Percentiles rank a stretch among this genome's conserved stretches.
Evolutionary conservation across 2,888 invertebrate species (phyloP).

Genomic region (Leptothorax acervorum): DNA sequence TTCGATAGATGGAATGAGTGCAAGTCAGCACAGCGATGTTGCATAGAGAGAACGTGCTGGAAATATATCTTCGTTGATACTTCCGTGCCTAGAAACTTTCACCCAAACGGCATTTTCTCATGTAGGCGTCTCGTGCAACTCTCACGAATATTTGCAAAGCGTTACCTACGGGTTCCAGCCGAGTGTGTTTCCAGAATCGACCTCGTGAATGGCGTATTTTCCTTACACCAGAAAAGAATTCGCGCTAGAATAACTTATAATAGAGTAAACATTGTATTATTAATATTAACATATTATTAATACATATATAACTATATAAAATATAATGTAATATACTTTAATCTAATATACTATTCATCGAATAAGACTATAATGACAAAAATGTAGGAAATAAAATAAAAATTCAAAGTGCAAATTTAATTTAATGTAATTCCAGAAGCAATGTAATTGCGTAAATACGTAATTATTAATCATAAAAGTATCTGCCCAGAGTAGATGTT

Average conservation of each 20-base stretch:
- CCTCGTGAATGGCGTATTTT: not conserved
- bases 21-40: constrained; percentile 51
- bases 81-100: constrained; percentile 65
- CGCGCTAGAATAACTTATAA: not conserved
- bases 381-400: not conserved
- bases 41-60: constrained; percentile 58
- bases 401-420: not conserved
- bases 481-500: not conserved
- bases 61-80: constrained; percentile 62
- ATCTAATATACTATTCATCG: not conserved
- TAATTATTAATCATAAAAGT: not conserved
- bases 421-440: not conserved
- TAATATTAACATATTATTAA: not conserved
- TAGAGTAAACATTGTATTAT: not conserved
- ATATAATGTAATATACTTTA: not conserved
- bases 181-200: not conserved
- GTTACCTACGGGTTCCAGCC: constrained; percentile 38
- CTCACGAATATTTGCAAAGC: constrained; percentile 70
- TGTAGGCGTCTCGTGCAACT: constrained; percentile 61
- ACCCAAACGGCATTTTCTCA: constrained; percentile 59
- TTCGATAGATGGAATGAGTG: constrained; percentile 38
- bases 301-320: not conserved
- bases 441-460: not conserved
- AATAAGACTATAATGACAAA: not conserved
- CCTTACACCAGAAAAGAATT: not conserved